Evolutionary conservation across 2,888 invertebrate species (phyloP), one percentile per base, ranked within the genome.

Genomic region (Tholera decimalis): DNA sequence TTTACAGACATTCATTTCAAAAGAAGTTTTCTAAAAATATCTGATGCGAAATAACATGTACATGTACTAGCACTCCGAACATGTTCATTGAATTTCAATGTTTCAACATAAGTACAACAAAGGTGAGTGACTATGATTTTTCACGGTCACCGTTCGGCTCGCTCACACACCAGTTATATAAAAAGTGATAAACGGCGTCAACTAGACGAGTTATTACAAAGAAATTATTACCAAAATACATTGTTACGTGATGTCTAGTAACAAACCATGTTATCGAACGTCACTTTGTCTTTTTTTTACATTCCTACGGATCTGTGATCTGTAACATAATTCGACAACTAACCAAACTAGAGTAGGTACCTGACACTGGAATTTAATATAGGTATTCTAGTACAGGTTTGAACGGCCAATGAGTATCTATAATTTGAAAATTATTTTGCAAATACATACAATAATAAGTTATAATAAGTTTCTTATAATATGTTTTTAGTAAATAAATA

Each of bases 81-180:
- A 33, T 58, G 61, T 58, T 72, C 57, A 53, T 61, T 68, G 30
- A 59, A 59, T 67, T 76, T 58, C 46, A 73, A 68, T 63, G 37
- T 53, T n/a, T n/a, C n/a, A 39, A 65, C 65, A 72, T 63, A 75
- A 66, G n/a, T n/a, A n/a, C n/a, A 71, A 69, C 47, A 66, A 56
- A 67, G 65, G 65, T 62, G 51, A 55, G 50, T 56, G 44, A 64
- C 59, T 65, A 73, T 73, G 61, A 79, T 58, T 73, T 80, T 71
- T 79, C 79, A 80, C 60, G 80, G 80, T 77, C 79, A 77, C 47
- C 58, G 51, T 51, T 28, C 22, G 39, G 47, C 64, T 58, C 67
- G 66, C 62, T 54, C 58, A 60, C 60, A 61, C 61, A 49, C 22
- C n/a, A 46, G n/a, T 46, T 46, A 28, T 22, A 20, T 35, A 60